Base-by-base conservation (phyloP, 1,140 invertebrate genomes). In the Luehdorfia chinensis region DNA sequence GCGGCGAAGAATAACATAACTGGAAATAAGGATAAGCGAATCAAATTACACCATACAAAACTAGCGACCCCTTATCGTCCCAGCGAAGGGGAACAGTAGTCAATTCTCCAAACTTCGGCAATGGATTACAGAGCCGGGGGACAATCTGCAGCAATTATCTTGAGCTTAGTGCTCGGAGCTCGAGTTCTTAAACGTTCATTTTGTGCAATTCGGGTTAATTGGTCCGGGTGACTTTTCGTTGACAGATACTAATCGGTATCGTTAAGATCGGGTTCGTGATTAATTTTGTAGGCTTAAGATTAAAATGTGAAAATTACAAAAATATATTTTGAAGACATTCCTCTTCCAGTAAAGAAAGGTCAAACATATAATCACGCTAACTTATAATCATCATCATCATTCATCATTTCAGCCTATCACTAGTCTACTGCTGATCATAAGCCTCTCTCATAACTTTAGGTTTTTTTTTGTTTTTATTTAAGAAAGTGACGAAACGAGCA, bases 61-160 rank as follows among this genome's bases (percentile, higher is more conserved):
- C 9, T 19, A 37, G 18, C 18, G 34, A 5, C 6, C 15, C 18
- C 18, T 37, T 37, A 37, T 37, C 34, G 18, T 37, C 12, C 15
- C 51, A 34, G 54, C n/a, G n/a, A 49, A 43, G 28, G 47, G 50
- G 60, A 66, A 58, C 64, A 57, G 53, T 57, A 71, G 59, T 68
- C 61, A 58, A 68, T 71, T 71, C 59, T 63, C 63, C 56, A 56
- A 63, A 64, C 53, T 70, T 63, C 34, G 55, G 16, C 57, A 52
- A 53, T 56, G 34, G 54, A 49, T 53, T 63, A 47, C 18, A 4
- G 37, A 37, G 8, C 37, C 37, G 37, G 46, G 47, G 44, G 59
- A 59, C 60, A 63, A 71, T 71, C 61, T 59, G 32, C 47, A 25
- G 45, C 64, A 67, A 65, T 67, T 73, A 66, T 65, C 63, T 73